A percentile compares a stretch with the other conserved stretches of the same genome.
Evolutionary conservation across 2,113 vertebrate genomes (phyloP).

Genomic region (Pterocles orientalis): DNA sequence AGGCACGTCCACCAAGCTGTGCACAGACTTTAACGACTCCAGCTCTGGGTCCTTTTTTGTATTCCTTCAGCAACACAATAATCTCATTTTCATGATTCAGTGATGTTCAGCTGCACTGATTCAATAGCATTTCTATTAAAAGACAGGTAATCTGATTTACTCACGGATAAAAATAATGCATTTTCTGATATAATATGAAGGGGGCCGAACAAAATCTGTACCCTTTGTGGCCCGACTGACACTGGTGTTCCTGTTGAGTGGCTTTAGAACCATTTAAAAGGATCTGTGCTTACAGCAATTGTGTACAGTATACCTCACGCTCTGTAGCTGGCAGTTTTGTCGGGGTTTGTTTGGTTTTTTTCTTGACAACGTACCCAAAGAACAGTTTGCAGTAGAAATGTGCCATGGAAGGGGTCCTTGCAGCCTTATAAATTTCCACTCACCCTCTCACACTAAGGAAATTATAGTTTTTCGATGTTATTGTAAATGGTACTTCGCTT

Average conservation of each 20-base stretch:
- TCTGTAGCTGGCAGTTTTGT: neutral
- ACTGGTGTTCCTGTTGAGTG: rapidly evolving
- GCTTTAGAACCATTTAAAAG: neutral
- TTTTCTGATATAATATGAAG: neutral
- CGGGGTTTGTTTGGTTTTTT: neutral
- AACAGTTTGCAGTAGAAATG: neutral
- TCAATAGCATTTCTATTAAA: slow-evolving; percentile 41
- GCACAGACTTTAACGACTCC: neutral
- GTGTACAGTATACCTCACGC: rapidly evolving
- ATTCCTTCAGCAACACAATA: neutral
- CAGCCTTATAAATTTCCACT: neutral
- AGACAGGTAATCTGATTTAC: slow-evolving; percentile 9
- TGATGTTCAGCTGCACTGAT: neutral
- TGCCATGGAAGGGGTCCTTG: too few species aligned
- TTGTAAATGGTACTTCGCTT: rapidly evolving
- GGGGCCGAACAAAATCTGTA: neutral
- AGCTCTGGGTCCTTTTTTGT: neutral
- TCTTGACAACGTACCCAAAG: neutral
- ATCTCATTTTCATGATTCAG: slow-evolving; percentile 18
- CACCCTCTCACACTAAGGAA: neutral
- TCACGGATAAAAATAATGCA: neutral
- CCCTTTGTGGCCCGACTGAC: neutral
- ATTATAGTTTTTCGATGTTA: rapidly evolving
- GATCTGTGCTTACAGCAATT: rapidly evolving
- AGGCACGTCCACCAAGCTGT: neutral